Base-by-base conservation (phyloP, 2,888 invertebrate species). In the Sisyra terminalis region DNA sequence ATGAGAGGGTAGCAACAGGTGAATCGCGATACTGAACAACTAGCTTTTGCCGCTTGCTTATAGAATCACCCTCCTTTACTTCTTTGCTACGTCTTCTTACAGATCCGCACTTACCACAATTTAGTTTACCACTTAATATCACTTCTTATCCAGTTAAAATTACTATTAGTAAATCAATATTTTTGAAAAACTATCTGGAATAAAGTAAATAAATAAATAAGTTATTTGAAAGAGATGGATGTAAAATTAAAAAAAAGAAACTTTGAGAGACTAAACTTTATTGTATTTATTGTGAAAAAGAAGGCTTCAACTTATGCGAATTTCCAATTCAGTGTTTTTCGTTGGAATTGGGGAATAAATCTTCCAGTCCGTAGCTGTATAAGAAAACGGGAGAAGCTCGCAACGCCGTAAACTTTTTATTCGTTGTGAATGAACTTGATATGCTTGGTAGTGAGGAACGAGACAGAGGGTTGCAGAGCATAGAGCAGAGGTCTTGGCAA, bases 1-100 rank as follows among this genome's bases (percentile, higher is more conserved):
- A 15, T 16, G 17, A 16, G 17, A 10, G 10, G 43, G 24, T 11
- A 11, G 43, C 43, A 43, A 43, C 43, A 43, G 43, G 43, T 43
- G 46, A 30, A 39, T 34, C 34, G 34, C 34, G 9, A 18, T 18
- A 15, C 38, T 18, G 18, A 18, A 15, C 18, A 15, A 17, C 38
- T 38, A 17, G 38, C 38, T 15, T 15, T 24, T 24, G 24, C 24
- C 24, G 24, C 24, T 24, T 24, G 24, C 24, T 24, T 24, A 24
- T 24, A 24, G 24, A 24, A 24, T 24, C 24, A 24, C 24, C 24
- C 24, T 24, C 7, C 24, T 24, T 24, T 7, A 24, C 24, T 24
- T 24, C 24, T 24, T 24, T 7, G 7, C 24, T 3, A 24, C 24
- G 24, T 24, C 24, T 24, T 24, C 24, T 24, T 34, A 34, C 34